Conservation (phyloP, 2,113 vertebrate species). For the Tyto alba region DNA sequence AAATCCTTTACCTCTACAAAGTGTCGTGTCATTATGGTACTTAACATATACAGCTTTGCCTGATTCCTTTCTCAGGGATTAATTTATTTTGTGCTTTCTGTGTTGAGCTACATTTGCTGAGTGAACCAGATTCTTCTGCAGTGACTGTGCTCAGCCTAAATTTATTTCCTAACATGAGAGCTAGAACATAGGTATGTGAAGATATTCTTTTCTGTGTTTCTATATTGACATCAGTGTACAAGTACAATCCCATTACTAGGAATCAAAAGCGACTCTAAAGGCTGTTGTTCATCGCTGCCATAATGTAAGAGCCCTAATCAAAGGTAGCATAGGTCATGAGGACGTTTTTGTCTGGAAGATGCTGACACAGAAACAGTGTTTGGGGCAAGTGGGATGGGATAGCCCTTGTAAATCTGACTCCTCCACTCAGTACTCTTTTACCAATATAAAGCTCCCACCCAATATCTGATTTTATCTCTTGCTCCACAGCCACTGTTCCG, state of each 20-base stretch:
- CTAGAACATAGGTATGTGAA: not conserved
- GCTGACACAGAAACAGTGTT: not conserved
- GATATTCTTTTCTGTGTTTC: not conserved
- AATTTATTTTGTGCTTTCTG: not conserved
- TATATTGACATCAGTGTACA: not conserved
- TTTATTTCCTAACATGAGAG: not conserved
- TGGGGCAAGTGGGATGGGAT: not conserved
- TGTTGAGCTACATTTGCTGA: not conserved
- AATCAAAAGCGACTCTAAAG: not conserved
- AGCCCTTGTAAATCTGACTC: not conserved
- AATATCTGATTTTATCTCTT: not conserved
- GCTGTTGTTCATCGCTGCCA: rapidly evolving
- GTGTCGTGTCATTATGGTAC: not conserved
- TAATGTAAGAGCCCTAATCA: not conserved
- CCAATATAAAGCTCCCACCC: not conserved
- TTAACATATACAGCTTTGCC: not conserved
- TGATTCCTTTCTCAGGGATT: not conserved
- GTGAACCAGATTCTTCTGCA: not conserved
- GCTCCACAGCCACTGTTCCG: not conserved
- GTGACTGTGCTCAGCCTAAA: not conserved
- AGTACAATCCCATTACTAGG: not conserved
- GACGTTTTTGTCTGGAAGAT: not conserved
- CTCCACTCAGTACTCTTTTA: not conserved
- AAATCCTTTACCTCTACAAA: not conserved
- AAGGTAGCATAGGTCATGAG: not conserved